Percentiles rank a stretch among this genome's conserved stretches.
phyloP scores from a whole-genome alignment of 2,797 vertebrate species.

The Vultur gryphus region DNA sequence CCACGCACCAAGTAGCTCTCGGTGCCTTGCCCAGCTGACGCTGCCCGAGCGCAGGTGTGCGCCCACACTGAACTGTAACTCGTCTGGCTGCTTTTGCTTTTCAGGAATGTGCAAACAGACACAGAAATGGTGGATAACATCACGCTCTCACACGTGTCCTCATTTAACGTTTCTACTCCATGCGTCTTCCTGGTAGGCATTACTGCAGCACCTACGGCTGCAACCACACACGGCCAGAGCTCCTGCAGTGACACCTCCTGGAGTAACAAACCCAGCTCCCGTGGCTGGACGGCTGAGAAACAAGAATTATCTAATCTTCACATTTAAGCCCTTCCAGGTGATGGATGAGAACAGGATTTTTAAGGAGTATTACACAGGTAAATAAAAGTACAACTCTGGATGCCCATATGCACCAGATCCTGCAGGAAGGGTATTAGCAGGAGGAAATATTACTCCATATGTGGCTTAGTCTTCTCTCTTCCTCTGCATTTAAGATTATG shows the following conservation, averaged over 20 bases:
- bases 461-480: neutral
- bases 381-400: neutral
- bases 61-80: neutral
- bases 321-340: neutral
- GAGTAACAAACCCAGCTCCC: neutral
- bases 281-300: neutral
- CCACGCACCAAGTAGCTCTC: neutral
- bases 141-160: rapidly evolving
- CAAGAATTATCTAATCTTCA: neutral
- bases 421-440: neutral
- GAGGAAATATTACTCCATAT: neutral
- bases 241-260: rapidly evolving
- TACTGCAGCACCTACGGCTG: neutral
- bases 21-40: neutral
- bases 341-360: neutral
- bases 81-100: neutral
- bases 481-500: neutral
- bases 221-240: rapidly evolving
- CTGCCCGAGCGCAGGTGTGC: rapidly evolving
- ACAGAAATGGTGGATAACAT: neutral
- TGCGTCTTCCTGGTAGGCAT: rapidly evolving
- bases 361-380: neutral
- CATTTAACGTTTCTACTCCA: neutral
- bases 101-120: neutral
- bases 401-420: neutral